Evolutionary conservation across 2,888 invertebrate species (phyloP).

Genomic region (Papilio demoleus): DNA sequence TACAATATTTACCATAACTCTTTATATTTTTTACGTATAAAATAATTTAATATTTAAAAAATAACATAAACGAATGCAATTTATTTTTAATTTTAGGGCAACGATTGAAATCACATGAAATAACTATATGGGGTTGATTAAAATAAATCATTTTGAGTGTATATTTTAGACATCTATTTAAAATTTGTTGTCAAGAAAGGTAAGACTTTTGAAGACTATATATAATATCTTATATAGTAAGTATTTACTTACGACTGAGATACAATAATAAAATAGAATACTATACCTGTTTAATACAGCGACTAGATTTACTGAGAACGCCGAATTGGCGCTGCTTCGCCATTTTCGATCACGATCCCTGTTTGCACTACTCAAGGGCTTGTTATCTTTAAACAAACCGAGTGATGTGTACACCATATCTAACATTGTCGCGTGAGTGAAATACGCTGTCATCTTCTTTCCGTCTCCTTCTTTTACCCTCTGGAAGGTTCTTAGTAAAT

Average conservation of each 20-base stretch:
- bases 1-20: too few relatives aligned
- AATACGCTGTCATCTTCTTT: constrained; percentile 85
- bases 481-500: constrained; percentile 85
- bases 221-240: too few relatives aligned
- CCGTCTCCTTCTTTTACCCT: constrained; percentile 58
- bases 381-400: constrained; percentile 85
- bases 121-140: too few relatives aligned
- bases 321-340: constrained; percentile 86
- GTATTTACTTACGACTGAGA: not conserved
- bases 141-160: too few relatives aligned
- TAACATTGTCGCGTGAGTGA: constrained; percentile 85
- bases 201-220: too few relatives aligned
- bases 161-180: too few relatives aligned
- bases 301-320: constrained; percentile 88
- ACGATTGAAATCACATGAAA: too few relatives aligned
- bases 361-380: constrained; percentile 82
- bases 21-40: too few relatives aligned
- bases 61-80: too few relatives aligned
- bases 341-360: constrained; percentile 85
- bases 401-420: constrained; percentile 86
- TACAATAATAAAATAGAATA: not conserved
- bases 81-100: too few relatives aligned
- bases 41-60: too few relatives aligned
- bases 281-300: constrained; percentile 87
- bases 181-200: too few relatives aligned